Evolutionary conservation across 2,113 vertebrate genomes (phyloP).

Genomic region (Paraplagusia blochii): DNA sequence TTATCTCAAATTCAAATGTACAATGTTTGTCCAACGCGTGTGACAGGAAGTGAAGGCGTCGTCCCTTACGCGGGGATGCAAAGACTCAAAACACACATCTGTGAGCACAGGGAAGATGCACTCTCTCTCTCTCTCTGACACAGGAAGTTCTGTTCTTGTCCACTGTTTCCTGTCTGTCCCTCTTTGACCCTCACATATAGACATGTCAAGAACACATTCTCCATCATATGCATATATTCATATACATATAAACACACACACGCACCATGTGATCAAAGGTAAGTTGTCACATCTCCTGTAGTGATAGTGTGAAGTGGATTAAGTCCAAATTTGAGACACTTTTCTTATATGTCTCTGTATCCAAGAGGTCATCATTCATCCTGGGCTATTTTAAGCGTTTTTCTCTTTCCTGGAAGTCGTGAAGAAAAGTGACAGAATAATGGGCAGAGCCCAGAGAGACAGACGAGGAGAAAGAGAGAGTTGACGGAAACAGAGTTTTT

Average conservation of each 20-base stretch:
- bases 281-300: too few species aligned
- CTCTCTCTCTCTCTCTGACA: conserved; percentile 24
- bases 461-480: too few species aligned
- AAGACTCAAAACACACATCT: conserved; percentile 12
- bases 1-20: background rate
- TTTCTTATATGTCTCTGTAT: background rate
- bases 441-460: background rate
- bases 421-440: background rate
- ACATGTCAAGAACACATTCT: conserved; percentile 3
- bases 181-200: conserved; percentile 34
- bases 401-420: conserved; percentile 29
- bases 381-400: conserved; percentile 35
- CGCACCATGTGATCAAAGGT: too few species aligned
- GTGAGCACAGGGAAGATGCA: conserved; percentile 29
- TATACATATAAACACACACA: too few species aligned
- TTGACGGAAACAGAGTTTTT: background rate
- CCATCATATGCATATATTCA: background rate
- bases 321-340: too few species aligned
- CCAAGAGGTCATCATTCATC: background rate
- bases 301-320: too few species aligned
- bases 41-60: conserved; percentile 35
- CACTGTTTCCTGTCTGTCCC: conserved; percentile 41
- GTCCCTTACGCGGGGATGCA: conserved; percentile 10
- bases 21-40: conserved; percentile 7
- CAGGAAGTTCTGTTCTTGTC: conserved; percentile 53